Evolutionary conservation across 2,797 vertebrate genomes (phyloP).

Genomic region (Netta rufina): DNA sequence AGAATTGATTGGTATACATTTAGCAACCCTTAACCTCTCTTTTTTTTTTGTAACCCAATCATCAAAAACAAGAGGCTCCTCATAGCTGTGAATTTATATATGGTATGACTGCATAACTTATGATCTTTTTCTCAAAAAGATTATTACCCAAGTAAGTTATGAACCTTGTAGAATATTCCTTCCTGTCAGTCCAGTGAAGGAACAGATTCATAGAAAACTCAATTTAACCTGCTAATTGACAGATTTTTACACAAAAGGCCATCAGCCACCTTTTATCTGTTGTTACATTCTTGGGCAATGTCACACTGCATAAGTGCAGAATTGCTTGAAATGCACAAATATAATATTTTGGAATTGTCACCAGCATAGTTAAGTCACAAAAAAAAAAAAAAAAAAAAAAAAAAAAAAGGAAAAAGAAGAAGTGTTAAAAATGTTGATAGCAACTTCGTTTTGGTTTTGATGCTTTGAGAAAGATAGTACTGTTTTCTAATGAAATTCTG

Average conservation of each 20-base stretch:
- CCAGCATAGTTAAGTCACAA: neutral
- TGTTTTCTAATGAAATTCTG: neutral
- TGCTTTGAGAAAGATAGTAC: neutral
- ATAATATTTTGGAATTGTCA: neutral
- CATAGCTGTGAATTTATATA: neutral
- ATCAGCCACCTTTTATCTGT: neutral
- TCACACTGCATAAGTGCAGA: neutral
- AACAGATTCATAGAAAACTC: neutral
- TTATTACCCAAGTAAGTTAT: fast-evolving
- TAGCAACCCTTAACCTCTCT: neutral
- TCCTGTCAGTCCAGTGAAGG: neutral
- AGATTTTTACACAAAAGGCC: neutral
- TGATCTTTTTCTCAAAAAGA: neutral
- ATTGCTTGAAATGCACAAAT: neutral
- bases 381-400: neutral
- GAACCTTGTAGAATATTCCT: neutral
- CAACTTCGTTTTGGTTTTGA: neutral
- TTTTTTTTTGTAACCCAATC: neutral
- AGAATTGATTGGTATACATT: neutral
- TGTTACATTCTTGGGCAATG: neutral
- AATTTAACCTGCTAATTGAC: neutral
- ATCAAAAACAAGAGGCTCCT: neutral
- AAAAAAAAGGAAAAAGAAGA: neutral
- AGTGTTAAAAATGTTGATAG: neutral
- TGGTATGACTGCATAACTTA: neutral